Evolutionary conservation across 2,888 invertebrate genomes (phyloP), one percentile per base, ranked within the genome.

Genomic region (Sarcophaga rosellei): DNA sequence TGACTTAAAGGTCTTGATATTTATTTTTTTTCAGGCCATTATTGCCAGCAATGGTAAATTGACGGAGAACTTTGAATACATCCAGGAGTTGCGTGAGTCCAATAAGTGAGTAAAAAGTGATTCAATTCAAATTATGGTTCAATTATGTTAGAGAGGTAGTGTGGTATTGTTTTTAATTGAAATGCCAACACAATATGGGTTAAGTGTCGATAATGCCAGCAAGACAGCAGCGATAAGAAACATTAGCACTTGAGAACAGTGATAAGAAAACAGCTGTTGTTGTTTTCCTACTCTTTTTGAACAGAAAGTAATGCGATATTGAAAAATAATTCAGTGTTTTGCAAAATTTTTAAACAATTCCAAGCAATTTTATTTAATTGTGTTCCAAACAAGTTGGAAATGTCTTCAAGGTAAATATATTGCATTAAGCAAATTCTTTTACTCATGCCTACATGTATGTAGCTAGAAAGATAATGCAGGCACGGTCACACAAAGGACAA

Each of bases 21-120:
- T 8, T 3, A 12, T 53, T 63, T n/a, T 63, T n/a, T 65, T 45
- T 4, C 93, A 98, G 97, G 99, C 99, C 10, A 97, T 99, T 78
- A 99, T 99, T 88, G 97, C 99, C 0, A 98, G 98, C 90, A 99
- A 99, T 92, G 99, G 99, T 47, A 94, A 95, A 90, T 93, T 99
- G 88, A 99, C 99, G 0, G 96, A 98, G 8, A 96, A 97, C 90
- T 99, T 96, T 93, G 96, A 98, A 93, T 99, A 99, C 92, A 99
- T 99, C 90, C 95, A 96, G 90, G 98, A 99, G 86, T 93, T 99
- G 21, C 94, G 99, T 83, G 95, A 95, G 89, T 91, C 95, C 1
- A 95, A 95, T 88, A 94, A 94, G 95, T 95, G 92, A 94, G 92
- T 90, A 59, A 3, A 15, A 25, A 47, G 45, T 61, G 0, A 20